Evolutionary conservation across 1,140 invertebrate genomes (phyloP).

Genomic region (Drosophila sp.): DNA sequence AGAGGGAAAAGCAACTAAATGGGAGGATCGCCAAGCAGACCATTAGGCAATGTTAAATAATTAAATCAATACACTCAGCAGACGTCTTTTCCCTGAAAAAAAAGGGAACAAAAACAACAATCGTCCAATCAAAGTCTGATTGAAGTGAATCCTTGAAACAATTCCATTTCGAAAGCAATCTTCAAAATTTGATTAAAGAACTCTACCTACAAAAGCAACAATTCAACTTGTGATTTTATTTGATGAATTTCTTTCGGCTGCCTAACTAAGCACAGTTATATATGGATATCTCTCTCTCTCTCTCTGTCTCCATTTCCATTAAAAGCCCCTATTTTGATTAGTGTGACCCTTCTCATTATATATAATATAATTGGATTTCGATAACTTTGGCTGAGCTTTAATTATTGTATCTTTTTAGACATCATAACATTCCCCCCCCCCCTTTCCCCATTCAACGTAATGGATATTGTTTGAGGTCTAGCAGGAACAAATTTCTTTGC

Average conservation of each 20-base stretch:
- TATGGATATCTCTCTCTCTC: too few relatives aligned
- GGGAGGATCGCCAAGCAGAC: background rate
- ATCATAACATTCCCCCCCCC: too few relatives aligned
- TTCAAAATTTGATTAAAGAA: background rate
- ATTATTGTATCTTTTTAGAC: background rate
- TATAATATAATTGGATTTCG: background rate
- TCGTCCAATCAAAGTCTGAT: slow-evolving; percentile 5
- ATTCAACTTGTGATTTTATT: too few relatives aligned
- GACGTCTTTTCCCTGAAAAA: too few relatives aligned
- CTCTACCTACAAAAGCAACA: background rate
- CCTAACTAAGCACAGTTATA: too few relatives aligned
- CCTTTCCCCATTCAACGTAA: background rate
- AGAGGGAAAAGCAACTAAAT: too few relatives aligned
- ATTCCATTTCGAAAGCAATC: background rate
- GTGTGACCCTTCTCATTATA: too few relatives aligned
- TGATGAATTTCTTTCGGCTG: too few relatives aligned
- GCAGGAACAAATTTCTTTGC: slow-evolving; percentile 5
- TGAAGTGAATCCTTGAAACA: slow-evolving; percentile 11
- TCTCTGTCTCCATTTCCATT: too few relatives aligned
- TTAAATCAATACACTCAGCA: slow-evolving; percentile 11
- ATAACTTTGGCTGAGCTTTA: background rate
- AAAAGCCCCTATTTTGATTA: too few relatives aligned
- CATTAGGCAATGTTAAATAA: slow-evolving; percentile 13
- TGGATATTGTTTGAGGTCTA: slow-evolving; percentile 10
- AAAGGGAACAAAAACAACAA: too few relatives aligned